phyloP scores from a whole-genome alignment of 2,888 invertebrate genomes.

The Clistopyga incitator region DNA sequence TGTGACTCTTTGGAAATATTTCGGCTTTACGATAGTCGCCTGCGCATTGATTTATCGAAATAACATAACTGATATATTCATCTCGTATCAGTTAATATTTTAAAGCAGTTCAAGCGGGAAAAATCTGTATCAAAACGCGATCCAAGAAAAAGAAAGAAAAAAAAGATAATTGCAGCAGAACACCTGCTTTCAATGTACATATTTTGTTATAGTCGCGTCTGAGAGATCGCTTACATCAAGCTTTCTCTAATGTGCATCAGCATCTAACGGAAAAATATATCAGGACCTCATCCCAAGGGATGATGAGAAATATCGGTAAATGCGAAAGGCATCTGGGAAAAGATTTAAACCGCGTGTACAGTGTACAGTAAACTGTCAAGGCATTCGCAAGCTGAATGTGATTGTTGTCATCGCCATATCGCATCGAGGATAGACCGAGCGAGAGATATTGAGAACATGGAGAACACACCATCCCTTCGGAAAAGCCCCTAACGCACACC shows the following conservation, averaged over 20 bases:
- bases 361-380: slow-evolving; percentile 31
- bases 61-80: no score
- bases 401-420: slow-evolving; percentile 21
- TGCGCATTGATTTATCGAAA: no score
- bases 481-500: slow-evolving; percentile 45
- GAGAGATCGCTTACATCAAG: neutral
- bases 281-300: neutral
- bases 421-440: slow-evolving; percentile 22
- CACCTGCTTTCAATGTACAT: neutral
- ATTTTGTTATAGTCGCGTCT: neutral
- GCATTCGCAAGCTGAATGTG: slow-evolving; percentile 35
- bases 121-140: neutral
- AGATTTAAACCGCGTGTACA: slow-evolving; percentile 1
- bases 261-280: neutral
- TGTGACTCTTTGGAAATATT: neutral
- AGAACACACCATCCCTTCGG: slow-evolving; percentile 40
- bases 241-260: neutral
- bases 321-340: neutral
- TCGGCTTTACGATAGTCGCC: neutral
- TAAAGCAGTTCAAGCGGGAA: neutral
- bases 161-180: neutral
- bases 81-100: neutral
- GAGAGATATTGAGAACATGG: slow-evolving; percentile 26
- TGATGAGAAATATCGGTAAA: neutral
- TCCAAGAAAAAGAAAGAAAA: neutral